Evolutionary conservation across 2,113 vertebrate species (phyloP), one percentile per base, ranked within the genome.

Genomic region (Tachuris rubrigastra): DNA sequence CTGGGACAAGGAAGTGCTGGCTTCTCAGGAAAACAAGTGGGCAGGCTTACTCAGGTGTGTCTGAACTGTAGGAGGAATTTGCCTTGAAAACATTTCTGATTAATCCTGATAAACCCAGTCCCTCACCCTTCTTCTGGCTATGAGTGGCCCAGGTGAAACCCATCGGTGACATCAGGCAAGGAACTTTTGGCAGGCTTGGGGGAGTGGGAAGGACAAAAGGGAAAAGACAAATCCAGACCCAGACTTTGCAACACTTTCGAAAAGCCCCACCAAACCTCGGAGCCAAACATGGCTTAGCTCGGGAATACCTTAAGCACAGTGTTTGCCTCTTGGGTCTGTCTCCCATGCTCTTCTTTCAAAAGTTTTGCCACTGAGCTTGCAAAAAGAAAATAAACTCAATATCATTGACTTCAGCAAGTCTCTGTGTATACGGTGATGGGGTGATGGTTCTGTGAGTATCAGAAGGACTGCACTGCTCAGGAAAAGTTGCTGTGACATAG

Each of bases 201-300:
- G 53, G 28, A 72, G 35, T n/a, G 47, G 35, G 47, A 78, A 91
- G 65, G 37, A 50, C 35, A 69, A 91, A 91, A 90, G 15, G 17
- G 35, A 28, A 86, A 76, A 77, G 63, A 80, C 30, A 77, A 76
- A 81, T 75, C 72, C 49, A 56, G 75, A 47, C 33, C 4, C 39
- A 66, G 37, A 53, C 90, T 95, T 93, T 92, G 68, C 85, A 94
- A 50, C 24, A 9, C 14, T 84, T 93, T 88, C 53, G 63, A 91
- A 83, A 94, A 90, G 37, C 17, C 42, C 33, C 37, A 33, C 62
- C 23, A 72, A 87, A 85, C 27, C 69, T 15, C 21, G 6, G 39
- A 84, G 31, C 39, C 56, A 69, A 90, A 35, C 16, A 41, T 24
- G 2, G 2, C 42, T 95, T 42, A 59, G 12, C 60, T 93, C 59